Base-by-base conservation (phyloP, 2,797 vertebrate genomes). In the Loris lydekkerianus region DNA sequence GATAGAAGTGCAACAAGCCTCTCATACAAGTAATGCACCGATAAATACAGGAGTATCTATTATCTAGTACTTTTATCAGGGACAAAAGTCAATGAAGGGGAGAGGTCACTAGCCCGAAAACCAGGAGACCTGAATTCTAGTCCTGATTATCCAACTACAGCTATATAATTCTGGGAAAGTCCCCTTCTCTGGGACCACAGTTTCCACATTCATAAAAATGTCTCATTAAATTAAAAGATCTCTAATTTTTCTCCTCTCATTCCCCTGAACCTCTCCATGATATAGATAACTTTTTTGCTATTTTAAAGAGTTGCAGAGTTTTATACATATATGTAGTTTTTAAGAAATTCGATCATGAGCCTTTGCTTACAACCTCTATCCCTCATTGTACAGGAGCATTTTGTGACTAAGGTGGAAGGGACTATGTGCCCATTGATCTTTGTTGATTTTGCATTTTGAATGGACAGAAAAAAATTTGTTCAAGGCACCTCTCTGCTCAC, bases 371-470 rank as follows among this genome's bases (percentile, higher is more conserved):
- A 93, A 77, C 20, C 58, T 69, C 95, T 60, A 21, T 37, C n/a
- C 31, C 34, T 73, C 49, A 78, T 40, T 93, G 89, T 70, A 81
- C n/a, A 85, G 84, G n/a, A 86, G 91, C 31, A 65, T 78, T 86
- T 37, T 82, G 60, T 78, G 20, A 58, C 31, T 43, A 76, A 90
- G 85, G n/a, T 82, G 27, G 10, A 94, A 95, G 53, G 80, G 31
- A 10, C 5, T 40, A 4, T 86, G 67, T 43, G 86, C 21, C 40
- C 86, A 23, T 72, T 89, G 69, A 46, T 83, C 82, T 27, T 91
- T 78, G 69, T 96, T 96, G 80, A 87, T 37, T 46, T 97, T 78
- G 78, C 63, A 37, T 84, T 95, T 72, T 78, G 37, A 96, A 92
- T 86, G 60, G 75, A 72, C 88, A 83, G 75, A 81, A 84, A 78